Conservation (phyloP, 2,888 invertebrate species). For the Apotomis betuletana region DNA sequence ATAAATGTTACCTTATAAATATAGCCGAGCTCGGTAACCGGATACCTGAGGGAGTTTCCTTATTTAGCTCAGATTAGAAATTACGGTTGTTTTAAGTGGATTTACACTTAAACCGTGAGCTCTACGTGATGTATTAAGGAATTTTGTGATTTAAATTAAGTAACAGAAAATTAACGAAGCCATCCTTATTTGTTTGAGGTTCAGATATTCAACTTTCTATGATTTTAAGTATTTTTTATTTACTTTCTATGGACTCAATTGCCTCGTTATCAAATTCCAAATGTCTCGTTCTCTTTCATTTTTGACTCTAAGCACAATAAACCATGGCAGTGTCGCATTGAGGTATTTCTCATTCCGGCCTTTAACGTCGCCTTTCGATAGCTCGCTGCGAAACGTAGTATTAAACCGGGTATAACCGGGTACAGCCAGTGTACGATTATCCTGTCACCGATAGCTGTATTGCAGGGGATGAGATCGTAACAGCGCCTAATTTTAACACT, state of each 20-base stretch:
- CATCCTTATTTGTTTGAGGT: neutral
- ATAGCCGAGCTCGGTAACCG: conserved; percentile 10
- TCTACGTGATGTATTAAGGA: conserved; percentile 8
- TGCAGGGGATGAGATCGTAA: neutral
- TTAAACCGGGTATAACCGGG: neutral
- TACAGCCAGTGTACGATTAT: neutral
- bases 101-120: conserved; percentile 8
- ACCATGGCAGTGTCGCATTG: neutral
- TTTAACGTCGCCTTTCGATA: neutral
- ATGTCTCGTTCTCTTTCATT: neutral
- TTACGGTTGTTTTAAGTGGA: conserved; percentile 29
- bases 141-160: conserved; percentile 2
- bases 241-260: neutral
- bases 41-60: conserved; percentile 28
- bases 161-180: conserved; percentile 1
- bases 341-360: neutral
- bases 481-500: neutral
- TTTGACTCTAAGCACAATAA: neutral
- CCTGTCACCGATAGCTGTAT: neutral
- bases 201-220: neutral
- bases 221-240: neutral
- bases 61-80: conserved; percentile 34
- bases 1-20: conserved; percentile 16
- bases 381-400: neutral
- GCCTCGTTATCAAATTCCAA: neutral